phyloP scores from a whole-genome alignment of 2,113 vertebrate genomes.

The Triplophysa siluroides region DNA sequence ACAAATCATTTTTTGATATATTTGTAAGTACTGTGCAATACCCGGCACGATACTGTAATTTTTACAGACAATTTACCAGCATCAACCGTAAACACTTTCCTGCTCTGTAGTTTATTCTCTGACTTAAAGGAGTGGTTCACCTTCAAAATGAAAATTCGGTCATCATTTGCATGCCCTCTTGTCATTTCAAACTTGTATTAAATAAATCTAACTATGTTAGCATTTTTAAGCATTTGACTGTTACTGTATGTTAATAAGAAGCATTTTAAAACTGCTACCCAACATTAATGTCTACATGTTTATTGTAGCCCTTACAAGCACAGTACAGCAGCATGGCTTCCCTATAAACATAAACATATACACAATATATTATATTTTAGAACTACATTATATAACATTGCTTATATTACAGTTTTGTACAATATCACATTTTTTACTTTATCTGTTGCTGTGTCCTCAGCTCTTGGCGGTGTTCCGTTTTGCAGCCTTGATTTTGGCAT shows the following conservation, averaged over 20 bases:
- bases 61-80: too few relatives aligned
- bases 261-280: background rate
- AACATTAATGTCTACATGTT: background rate
- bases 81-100: too few relatives aligned
- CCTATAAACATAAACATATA: background rate
- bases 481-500: conserved; percentile 88
- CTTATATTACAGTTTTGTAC: background rate
- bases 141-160: too few relatives aligned
- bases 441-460: conserved; percentile 64
- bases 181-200: too few relatives aligned
- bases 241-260: background rate
- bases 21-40: conserved; percentile 81
- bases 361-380: too few relatives aligned
- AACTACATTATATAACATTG: background rate
- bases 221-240: too few relatives aligned
- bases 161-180: too few relatives aligned
- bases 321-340: background rate
- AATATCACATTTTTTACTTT: background rate
- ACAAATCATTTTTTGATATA: conserved; percentile 94
- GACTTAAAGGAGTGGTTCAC: too few relatives aligned
- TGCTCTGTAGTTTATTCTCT: too few relatives aligned
- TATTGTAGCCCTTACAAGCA: background rate
- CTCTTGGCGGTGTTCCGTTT: conserved; percentile 93
- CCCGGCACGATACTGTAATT: too few relatives aligned
- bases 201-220: too few relatives aligned